These are phyloP conservation scores for Tenthredo notha DNA, from an alignment of 2,888 invertebrate genomes.

Conservation along the genomic window DNA sequence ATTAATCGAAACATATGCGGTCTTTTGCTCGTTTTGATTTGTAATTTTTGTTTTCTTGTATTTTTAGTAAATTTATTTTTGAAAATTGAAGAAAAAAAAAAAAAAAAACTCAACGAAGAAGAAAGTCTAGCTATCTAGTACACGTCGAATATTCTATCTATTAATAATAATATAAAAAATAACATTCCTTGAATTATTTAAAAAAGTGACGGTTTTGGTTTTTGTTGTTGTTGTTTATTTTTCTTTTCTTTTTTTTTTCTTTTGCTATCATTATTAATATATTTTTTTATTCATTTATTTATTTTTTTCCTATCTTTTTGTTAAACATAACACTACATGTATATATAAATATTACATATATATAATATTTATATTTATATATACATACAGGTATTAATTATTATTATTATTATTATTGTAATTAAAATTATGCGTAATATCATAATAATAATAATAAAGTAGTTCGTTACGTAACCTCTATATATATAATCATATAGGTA, in stretches of 20 bases:
- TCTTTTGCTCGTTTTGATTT: conserved; percentile 53
- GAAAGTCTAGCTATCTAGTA: not conserved
- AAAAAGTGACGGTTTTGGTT: conserved; percentile 10
- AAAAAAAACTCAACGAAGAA: not conserved
- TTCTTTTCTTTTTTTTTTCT: not conserved
- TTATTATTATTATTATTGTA: conserved; percentile 16
- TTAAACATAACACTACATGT: not conserved
- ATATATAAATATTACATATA: not conserved
- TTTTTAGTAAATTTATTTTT: not conserved
- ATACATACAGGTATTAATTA: not conserved
- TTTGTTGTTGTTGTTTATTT: conserved; percentile 9
- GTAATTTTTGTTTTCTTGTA: conserved; percentile 1
- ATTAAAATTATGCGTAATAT: conserved; percentile 8
- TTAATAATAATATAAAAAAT: conserved; percentile 23
- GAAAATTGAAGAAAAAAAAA: not conserved
- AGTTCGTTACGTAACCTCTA: conserved; percentile 9
- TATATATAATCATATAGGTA: not conserved
- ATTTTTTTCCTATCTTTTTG: not conserved
- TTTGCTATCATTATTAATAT: not conserved
- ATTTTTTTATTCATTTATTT: not conserved
- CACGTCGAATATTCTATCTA: conserved; percentile 8
- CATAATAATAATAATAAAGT: not conserved
- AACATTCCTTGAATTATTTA: conserved; percentile 22
- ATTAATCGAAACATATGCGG: conserved; percentile 33
- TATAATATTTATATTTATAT: not conserved